Conservation (phyloP, 2,113 vertebrate species). For the Triplophysa rosa region DNA sequence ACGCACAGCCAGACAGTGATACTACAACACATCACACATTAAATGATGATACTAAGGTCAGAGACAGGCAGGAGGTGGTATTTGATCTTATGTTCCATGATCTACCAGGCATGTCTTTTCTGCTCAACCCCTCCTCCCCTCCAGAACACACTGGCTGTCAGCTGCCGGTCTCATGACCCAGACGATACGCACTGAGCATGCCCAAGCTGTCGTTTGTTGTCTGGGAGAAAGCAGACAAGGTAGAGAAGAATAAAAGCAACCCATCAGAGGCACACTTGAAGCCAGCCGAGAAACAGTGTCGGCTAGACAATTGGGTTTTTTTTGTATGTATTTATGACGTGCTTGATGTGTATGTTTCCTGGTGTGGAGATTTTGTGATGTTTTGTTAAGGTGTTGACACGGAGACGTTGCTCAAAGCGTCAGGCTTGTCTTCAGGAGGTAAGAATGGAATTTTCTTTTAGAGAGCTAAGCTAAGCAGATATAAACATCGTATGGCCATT, state of each 20-base stretch:
- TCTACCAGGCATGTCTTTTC: conserved; percentile 20
- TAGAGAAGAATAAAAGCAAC: conserved; percentile 41
- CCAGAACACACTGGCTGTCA: conserved; percentile 46
- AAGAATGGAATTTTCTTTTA: conserved; percentile 29
- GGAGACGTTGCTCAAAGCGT: neutral
- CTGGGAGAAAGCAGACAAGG: conserved; percentile 58
- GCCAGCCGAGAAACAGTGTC: neutral
- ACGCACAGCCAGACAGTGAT: neutral
- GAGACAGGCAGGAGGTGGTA: neutral
- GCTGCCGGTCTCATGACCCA: conserved; percentile 57
- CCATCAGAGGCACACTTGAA: conserved; percentile 8
- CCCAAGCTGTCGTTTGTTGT: conserved; percentile 59
- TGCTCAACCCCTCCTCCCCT: neutral
- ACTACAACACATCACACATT: neutral
- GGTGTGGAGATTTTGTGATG: neutral
- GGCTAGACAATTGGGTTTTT: conserved; percentile 14
- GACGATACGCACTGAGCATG: conserved; percentile 61
- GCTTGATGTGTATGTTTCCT: neutral
- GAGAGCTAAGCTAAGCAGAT: neutral
- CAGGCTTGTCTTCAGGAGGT: conserved; percentile 35
- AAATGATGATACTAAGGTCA: conserved; percentile 20
- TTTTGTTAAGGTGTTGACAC: conserved; percentile 18
- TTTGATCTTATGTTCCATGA: conserved; percentile 30
- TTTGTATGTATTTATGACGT: neutral
- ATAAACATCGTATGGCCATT: neutral